Base-by-base conservation (phyloP, 2,113 vertebrate genomes). In the Macrotis lagotis region DNA sequence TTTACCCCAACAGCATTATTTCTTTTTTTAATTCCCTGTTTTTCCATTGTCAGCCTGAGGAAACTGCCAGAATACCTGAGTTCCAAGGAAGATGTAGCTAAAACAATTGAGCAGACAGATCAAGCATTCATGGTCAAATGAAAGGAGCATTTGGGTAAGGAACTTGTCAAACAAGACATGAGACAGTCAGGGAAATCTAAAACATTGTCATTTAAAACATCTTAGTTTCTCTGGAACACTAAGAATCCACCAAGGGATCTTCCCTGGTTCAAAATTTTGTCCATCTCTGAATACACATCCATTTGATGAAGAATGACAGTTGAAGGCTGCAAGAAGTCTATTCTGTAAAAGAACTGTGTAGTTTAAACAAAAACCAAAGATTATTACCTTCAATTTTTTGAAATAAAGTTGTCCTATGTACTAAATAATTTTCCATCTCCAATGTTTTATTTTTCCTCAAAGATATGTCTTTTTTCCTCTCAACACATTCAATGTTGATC, bases 61-160 rank as follows among this genome's bases (percentile, higher is more conserved):
- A 92, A 48, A 19, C 91, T 98, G 24, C 91, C 97, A 74, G 52
- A 47, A 9, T 98, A 96, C 31, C 53, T 97, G 44, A 59, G 52
- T 12, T 92, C 96, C 51, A 98, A 91, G 93, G 51, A 97, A 24
- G n/a, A 51, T 3, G 0, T 96, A 11, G 94, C 0, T 37, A 48
- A 96, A 10, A 1, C 55, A 25, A 92, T 98, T 93, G 83, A 97
- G 44, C 95, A 94, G 14, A 93, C 52, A 50, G 98, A 98, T 44
- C 51, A 96, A 51, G 90, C 8, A 12, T 96, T 98, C 48, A 91
- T 92, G 11, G 48, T 93, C 52, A 97, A 94, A 9, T 96, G 98
- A 92, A 98, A 96, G 88, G 90, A 94, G 24, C 88, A 94, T 22
- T 97, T 96, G 96, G 97, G 97, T 98, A 26, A 96, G 96, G 1